phyloP scores from a whole-genome alignment of 2,797 vertebrate genomes.

The Meda fulgida region DNA sequence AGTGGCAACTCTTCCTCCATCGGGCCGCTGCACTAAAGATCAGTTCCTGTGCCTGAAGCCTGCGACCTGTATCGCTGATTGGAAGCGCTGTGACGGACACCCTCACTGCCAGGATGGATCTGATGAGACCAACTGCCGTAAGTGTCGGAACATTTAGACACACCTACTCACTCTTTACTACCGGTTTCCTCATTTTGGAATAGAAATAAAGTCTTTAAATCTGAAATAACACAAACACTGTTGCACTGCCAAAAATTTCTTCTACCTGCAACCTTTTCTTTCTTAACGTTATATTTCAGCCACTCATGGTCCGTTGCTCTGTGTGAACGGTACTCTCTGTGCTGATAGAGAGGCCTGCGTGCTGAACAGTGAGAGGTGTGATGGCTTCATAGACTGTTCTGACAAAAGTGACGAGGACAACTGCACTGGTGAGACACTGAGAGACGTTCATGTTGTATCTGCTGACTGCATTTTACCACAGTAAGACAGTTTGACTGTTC shows the following conservation, averaged over 20 bases:
- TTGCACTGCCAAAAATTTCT: background rate
- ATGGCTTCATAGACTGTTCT: constrained; percentile 92
- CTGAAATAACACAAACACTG: background rate
- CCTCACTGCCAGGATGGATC: constrained; percentile 88
- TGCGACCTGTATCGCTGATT: constrained; percentile 88
- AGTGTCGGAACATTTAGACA: background rate
- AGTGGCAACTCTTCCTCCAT: constrained; percentile 60
- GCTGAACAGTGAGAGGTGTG: constrained; percentile 83
- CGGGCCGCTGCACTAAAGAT: constrained; percentile 80
- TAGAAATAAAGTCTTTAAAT: background rate
- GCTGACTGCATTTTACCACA: background rate
- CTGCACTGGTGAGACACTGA: constrained; percentile 82
- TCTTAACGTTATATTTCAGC: constrained; percentile 72
- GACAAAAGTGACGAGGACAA: constrained; percentile 92
- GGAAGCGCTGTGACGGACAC: constrained; percentile 89
- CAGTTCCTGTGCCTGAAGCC: constrained; percentile 88
- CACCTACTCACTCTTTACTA: background rate
- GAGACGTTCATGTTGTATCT: background rate
- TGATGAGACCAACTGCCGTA: constrained; percentile 90
- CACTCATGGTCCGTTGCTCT: constrained; percentile 83
- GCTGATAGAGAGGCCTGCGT: constrained; percentile 89
- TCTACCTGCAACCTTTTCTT: background rate
- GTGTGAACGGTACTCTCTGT: constrained; percentile 83
- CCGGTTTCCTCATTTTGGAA: background rate
- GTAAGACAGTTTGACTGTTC: background rate